A percentile compares a stretch with the other conserved stretches of the same genome.
These are phyloP conservation scores for Bibio marci DNA, from an alignment of 2,888 invertebrate genomes.

Conservation along the genomic window DNA sequence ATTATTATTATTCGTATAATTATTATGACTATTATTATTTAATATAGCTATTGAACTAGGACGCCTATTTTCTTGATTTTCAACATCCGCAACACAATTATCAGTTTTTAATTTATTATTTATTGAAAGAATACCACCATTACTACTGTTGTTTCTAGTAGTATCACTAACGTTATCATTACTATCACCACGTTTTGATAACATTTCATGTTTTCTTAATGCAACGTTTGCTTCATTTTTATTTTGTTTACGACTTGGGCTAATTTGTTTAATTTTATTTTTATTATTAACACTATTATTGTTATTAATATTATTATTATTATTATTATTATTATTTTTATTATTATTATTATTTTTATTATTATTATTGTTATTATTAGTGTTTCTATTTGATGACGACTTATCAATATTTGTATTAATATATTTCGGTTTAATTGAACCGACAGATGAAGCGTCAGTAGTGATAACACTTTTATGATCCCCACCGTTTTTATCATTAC, in stretches of 20 bases:
- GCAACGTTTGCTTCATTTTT: slow-evolving; percentile 37
- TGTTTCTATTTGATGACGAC: not conserved
- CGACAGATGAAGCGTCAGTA: not conserved
- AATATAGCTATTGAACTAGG: slow-evolving; percentile 33
- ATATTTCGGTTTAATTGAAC: not conserved
- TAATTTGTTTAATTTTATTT: slow-evolving; percentile 5
- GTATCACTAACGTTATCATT: slow-evolving; percentile 43
- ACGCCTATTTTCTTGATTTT: slow-evolving; percentile 38
- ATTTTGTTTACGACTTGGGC: slow-evolving; percentile 23
- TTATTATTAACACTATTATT: not conserved
- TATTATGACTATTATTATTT: slow-evolving; percentile 31
- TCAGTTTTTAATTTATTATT: slow-evolving; percentile 1
- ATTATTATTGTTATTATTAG: slow-evolving; percentile 1
- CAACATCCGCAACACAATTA: slow-evolving; percentile 24
- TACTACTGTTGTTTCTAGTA: not conserved
- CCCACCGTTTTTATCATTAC: not conserved
- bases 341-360: not conserved
- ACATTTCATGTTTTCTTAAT: slow-evolving; percentile 58
- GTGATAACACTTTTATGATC: not conserved
- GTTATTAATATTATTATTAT: not conserved
- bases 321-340: not conserved
- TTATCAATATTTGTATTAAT: not conserved
- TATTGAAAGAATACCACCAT: slow-evolving; percentile 3
- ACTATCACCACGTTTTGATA: slow-evolving; percentile 39
- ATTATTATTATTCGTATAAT: too few species aligned